phyloP scores from a whole-genome alignment of 2,797 vertebrate genomes.

The Neostethus bicornis region DNA sequence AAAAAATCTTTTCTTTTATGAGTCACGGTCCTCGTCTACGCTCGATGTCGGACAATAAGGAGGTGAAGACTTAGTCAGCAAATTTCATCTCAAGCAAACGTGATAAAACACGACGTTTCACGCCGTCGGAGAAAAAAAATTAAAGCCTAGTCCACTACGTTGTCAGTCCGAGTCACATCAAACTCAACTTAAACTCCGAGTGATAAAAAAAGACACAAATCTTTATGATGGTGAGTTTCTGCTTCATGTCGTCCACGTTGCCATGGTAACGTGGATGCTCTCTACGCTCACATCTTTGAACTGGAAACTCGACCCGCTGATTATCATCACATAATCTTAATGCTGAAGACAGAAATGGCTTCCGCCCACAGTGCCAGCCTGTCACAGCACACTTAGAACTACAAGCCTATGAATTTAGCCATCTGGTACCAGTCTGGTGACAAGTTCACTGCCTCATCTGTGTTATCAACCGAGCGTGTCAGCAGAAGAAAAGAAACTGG shows the following conservation, averaged over 20 bases:
- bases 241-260: background rate
- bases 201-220: background rate
- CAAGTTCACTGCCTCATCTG: conserved; percentile 38
- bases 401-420: conserved; percentile 66
- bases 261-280: conserved; percentile 27
- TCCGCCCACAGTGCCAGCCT: conserved; percentile 68
- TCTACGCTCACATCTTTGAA: conserved; percentile 31
- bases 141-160: background rate
- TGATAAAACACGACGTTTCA: no score
- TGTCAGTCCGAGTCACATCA: background rate
- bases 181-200: conserved; percentile 4
- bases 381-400: conserved; percentile 59
- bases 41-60: background rate
- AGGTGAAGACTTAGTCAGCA: background rate
- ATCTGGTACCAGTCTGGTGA: conserved; percentile 61
- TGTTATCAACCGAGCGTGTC: conserved; percentile 23
- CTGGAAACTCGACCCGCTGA: conserved; percentile 58
- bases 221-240: background rate
- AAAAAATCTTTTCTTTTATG: background rate
- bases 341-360: conserved; percentile 59
- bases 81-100: background rate
- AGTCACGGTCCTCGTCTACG: background rate
- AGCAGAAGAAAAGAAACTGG: conserved; percentile 2
- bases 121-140: background rate
- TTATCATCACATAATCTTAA: conserved; percentile 58